Evolutionary conservation across 2,888 invertebrate genomes (phyloP).

Genomic region (Ormyrus labotus): DNA sequence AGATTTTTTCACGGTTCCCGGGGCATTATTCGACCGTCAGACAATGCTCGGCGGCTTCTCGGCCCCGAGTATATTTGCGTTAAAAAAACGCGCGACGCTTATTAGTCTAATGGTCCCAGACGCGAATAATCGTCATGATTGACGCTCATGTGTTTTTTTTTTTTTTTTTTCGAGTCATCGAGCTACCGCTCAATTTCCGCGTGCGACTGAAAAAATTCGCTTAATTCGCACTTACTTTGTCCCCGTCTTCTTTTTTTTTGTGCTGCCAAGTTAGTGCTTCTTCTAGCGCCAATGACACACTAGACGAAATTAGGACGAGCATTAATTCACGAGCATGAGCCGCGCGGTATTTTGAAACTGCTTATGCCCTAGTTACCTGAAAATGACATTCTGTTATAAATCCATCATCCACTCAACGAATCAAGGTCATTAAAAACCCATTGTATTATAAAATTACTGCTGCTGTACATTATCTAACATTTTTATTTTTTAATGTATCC

Average conservation of each 20-base stretch:
- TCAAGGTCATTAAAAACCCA: too few relatives aligned
- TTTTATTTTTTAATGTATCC: too few relatives aligned
- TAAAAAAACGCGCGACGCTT: conserved; percentile 26
- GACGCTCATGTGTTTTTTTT: neutral
- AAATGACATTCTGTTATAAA: neutral
- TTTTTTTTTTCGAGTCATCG: neutral
- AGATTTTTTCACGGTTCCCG: conserved; percentile 25
- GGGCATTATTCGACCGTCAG: conserved; percentile 28
- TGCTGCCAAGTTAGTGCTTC: too few relatives aligned
- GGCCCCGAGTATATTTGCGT: conserved; percentile 18
- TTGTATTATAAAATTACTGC: too few relatives aligned
- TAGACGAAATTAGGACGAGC: neutral
- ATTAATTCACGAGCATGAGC: too few relatives aligned
- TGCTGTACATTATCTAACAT: too few relatives aligned
- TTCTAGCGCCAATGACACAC: neutral
- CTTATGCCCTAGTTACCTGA: neutral
- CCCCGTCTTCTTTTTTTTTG: too few relatives aligned
- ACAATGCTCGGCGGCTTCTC: conserved; percentile 39
- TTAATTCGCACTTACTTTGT: too few relatives aligned
- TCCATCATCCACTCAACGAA: too few relatives aligned
- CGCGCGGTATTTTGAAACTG: neutral
- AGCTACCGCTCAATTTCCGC: too few relatives aligned
- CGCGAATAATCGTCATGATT: conserved; percentile 34
- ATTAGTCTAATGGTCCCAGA: conserved; percentile 47
- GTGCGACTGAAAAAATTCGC: too few relatives aligned